Evolutionary conservation across 1,140 invertebrate species (phyloP).

Genomic region (Schlechtendalia chinensis): DNA sequence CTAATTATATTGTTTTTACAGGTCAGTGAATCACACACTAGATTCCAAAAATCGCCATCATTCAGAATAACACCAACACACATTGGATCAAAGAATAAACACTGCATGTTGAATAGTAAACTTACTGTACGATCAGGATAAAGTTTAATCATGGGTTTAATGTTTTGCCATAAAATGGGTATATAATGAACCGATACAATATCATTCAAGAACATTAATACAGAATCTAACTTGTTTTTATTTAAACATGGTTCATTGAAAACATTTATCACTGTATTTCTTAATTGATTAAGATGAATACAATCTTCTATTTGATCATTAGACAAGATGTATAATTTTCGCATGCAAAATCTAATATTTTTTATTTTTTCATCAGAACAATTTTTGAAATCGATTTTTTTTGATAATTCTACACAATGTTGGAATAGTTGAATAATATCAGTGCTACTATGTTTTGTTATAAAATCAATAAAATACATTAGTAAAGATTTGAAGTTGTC

Average conservation of each 20-base stretch:
- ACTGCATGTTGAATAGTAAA: conserved; percentile 31
- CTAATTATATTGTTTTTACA: conserved; percentile 38
- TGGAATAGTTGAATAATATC: conserved; percentile 15
- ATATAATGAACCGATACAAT: conserved; percentile 25
- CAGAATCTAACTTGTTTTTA: conserved; percentile 1
- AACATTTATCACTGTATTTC: conserved; percentile 19
- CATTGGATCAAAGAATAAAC: not conserved
- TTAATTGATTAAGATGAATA: not conserved
- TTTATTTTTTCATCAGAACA: conserved; percentile 8
- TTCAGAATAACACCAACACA: conserved; percentile 22
- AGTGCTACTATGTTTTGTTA: not conserved
- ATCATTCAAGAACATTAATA: not conserved
- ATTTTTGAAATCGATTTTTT: conserved; percentile 20
- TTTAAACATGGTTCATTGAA: conserved; percentile 24
- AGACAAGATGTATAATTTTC: not conserved
- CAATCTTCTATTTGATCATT: not conserved
- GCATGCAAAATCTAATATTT: conserved; percentile 22
- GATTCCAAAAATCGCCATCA: conserved; percentile 29
- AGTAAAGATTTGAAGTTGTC: conserved; percentile 20
- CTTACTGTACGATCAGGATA: conserved; percentile 16
- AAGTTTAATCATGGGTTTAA: conserved; percentile 13
- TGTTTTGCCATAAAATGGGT: conserved; percentile 8
- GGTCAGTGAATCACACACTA: conserved; percentile 10
- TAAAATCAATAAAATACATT: conserved; percentile 5
- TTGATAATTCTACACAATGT: conserved; percentile 5